Evolutionary conservation across 2,113 vertebrate species (phyloP).

Genomic region (Conger conger): DNA sequence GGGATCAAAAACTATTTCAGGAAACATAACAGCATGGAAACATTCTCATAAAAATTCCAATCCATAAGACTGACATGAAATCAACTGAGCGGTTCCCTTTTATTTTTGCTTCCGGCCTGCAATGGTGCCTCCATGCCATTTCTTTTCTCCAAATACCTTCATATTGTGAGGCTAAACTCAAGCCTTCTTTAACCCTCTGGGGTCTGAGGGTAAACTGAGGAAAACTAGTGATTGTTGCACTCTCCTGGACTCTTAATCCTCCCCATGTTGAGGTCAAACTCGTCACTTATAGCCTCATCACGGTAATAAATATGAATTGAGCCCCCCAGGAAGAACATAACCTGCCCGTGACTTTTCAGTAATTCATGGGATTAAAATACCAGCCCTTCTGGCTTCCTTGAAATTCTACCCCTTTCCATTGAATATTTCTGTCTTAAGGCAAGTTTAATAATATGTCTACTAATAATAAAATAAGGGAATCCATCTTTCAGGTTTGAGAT

Average conservation of each 20-base stretch:
- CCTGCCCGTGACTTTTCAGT: background rate
- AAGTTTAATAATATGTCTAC: background rate
- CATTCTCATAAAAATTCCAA: background rate
- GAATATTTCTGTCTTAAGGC: background rate
- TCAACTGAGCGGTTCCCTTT: background rate
- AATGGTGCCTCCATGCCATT: background rate
- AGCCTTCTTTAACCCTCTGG: too few relatives aligned
- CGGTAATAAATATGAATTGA: background rate
- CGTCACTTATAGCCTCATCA: background rate
- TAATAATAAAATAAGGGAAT: conserved; percentile 1
- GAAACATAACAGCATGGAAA: too few relatives aligned
- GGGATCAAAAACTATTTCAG: background rate
- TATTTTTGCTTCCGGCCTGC: too few relatives aligned
- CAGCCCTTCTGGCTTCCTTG: background rate
- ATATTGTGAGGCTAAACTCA: background rate
- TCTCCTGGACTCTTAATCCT: background rate
- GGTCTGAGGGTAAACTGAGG: too few relatives aligned
- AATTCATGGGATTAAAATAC: conserved; percentile 2
- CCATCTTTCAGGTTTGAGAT: background rate
- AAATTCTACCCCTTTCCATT: background rate
- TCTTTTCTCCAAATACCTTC: background rate
- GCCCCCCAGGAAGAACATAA: background rate
- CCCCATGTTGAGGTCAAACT: background rate
- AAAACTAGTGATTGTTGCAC: too few relatives aligned
- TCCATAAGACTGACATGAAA: background rate